phyloP scores from a whole-genome alignment of 30 jellyfish, hydroid and myxozoan genomes.

The Euphysa ruthae region DNA sequence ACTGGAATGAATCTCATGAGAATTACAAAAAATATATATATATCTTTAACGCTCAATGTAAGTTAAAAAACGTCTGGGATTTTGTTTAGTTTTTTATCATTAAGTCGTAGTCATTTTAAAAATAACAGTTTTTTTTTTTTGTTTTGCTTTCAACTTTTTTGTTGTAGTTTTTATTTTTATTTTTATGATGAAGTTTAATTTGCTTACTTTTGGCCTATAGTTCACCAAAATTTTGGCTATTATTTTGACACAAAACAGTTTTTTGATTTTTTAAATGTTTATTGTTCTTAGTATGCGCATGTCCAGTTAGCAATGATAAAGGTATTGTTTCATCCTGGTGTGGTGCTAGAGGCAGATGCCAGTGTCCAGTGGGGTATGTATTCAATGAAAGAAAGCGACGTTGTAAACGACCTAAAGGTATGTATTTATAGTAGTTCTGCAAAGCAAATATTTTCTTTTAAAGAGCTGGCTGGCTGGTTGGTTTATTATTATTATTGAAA shows the following conservation, averaged over 20 bases:
- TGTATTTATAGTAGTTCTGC: background rate
- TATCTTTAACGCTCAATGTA: too few species aligned
- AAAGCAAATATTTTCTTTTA: background rate
- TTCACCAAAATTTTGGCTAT: background rate
- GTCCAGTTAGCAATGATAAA: conserved; percentile 40
- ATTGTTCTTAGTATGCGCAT: conserved; percentile 41
- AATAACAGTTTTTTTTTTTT: too few species aligned
- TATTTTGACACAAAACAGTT: background rate
- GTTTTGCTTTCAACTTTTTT: too few species aligned
- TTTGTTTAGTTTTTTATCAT: too few species aligned
- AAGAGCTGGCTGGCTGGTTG: background rate
- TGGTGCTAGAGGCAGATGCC: conserved; percentile 66
- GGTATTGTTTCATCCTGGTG: conserved; percentile 52
- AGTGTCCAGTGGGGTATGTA: conserved; percentile 66
- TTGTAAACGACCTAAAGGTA: background rate
- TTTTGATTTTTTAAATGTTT: background rate
- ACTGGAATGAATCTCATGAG: too few species aligned
- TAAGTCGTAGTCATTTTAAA: too few species aligned
- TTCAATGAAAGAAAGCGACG: conserved; percentile 1
- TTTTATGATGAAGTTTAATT: background rate
- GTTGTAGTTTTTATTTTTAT: too few species aligned
- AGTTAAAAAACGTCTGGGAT: too few species aligned
- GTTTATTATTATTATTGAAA: background rate
- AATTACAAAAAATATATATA: too few species aligned
- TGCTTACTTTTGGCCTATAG: background rate